Percentiles rank a stretch among this genome's conserved stretches.
These are phyloP conservation scores for Brachyptera risi DNA, from an alignment of 2,888 invertebrate genomes.

Conservation along the genomic window DNA sequence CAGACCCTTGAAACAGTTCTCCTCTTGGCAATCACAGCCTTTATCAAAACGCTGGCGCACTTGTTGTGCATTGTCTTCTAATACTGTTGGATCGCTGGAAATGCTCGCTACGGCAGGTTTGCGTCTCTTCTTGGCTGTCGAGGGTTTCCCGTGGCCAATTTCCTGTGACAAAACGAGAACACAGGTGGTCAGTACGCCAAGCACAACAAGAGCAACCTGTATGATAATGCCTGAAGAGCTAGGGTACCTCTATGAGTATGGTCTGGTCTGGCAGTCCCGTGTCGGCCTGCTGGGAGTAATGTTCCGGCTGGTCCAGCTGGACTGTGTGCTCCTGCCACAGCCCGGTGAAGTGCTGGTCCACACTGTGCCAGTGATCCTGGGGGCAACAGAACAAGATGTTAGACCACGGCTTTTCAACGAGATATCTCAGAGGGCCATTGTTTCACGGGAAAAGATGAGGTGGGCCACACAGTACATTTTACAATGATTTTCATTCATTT, in stretches of 20 bases:
- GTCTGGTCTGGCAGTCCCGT: no score
- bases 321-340: constrained; percentile 65
- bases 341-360: constrained; percentile 53
- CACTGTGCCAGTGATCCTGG: constrained; percentile 44
- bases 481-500: no score
- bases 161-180: not conserved
- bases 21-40: constrained; percentile 74
- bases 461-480: no score
- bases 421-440: no score
- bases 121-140: not conserved
- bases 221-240: no score
- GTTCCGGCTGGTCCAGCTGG: constrained; percentile 48
- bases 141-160: not conserved
- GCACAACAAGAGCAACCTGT: no score
- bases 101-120: constrained; percentile 24
- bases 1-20: constrained; percentile 68
- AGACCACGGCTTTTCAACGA: no score
- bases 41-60: constrained; percentile 63
- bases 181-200: no score
- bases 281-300: constrained; percentile 17
- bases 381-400: no score
- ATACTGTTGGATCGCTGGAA: constrained; percentile 56
- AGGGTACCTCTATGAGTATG: not conserved
- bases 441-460: no score
- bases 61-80: constrained; percentile 66